A percentile compares a stretch with the other conserved stretches of the same genome.
phyloP scores from a whole-genome alignment of 1,140 invertebrate genomes.

The Muscidifurax raptorellus region DNA sequence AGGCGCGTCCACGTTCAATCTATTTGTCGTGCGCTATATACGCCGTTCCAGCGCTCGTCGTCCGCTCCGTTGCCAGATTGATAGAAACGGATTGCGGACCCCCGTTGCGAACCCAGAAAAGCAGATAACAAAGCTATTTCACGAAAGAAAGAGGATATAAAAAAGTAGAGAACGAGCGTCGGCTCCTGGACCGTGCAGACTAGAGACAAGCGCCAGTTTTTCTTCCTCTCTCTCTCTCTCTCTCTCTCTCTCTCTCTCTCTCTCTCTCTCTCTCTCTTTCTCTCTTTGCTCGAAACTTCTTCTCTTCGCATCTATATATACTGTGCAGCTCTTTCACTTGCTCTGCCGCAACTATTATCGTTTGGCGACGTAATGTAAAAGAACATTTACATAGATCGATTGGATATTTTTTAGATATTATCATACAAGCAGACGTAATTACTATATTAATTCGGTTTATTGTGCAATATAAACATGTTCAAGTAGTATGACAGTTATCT shows the following conservation, averaged over 20 bases:
- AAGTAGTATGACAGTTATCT: too few species aligned
- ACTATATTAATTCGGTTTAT: too few species aligned
- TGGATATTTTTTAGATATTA: too few species aligned
- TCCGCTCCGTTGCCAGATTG: slow-evolving; percentile 63
- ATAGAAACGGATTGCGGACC: slow-evolving; percentile 67
- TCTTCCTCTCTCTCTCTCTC: not conserved
- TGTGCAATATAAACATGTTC: too few species aligned
- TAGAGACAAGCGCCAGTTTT: not conserved
- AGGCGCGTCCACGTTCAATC: slow-evolving; percentile 58
- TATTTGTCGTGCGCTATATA: slow-evolving; percentile 61
- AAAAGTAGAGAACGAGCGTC: not conserved
- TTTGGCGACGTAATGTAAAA: too few species aligned
- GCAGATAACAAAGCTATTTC: slow-evolving; percentile 67
- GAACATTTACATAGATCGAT: too few species aligned
- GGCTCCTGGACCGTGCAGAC: not conserved
- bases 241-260: too few species aligned
- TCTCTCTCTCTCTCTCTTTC: not conserved
- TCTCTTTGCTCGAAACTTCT: not conserved
- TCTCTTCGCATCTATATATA: not conserved
- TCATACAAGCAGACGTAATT: too few species aligned
- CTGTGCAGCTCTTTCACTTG: too few species aligned
- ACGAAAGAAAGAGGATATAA: slow-evolving; percentile 56
- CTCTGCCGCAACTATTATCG: too few species aligned
- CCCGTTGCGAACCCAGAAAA: slow-evolving; percentile 62
- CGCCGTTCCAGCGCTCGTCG: slow-evolving; percentile 18